Evolutionary conservation across 2,113 vertebrate genomes (phyloP), one percentile per base, ranked within the genome.

Genomic region (Clarias magur): DNA sequence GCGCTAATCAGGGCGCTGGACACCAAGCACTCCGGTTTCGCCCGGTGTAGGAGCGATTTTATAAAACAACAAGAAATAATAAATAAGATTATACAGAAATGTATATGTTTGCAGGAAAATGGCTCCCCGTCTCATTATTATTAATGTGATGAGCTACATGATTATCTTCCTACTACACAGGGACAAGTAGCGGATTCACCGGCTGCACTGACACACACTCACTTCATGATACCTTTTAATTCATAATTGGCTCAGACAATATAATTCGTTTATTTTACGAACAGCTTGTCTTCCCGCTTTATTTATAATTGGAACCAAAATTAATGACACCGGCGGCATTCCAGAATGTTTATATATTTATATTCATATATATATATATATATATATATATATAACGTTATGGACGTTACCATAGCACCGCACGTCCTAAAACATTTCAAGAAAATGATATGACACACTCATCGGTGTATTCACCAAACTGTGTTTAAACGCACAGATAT

Each of bases 201-300:
- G 76, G 76, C n/a, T 57, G 1, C 16, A 4, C 12, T 54, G 23
- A n/a, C 48, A 56, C 17, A 48, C 42, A 42, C 42, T 8, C 48
- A 19, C 56, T 30, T 80, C 3, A 80, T 30, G 21, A 80, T 1
- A 34, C 48, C 13, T 6, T 48, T 53, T 56, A 25, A 13, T 78
- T 56, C 6, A n/a, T 56, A 8, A 79, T n/a, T 27, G 2, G 11
- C 1, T 3, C 0, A 0, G 5, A 1, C 0, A n/a, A 75, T 12
- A 59, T 11, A 6, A 11, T 3, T 19, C 0, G 11, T 80, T 30
- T 16, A 56, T 12, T 16, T 78, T 8, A 48, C n/a, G n/a, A 25
- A n/a, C 21, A 1, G 21, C 8, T 73, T 38, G 15, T 30, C 4
- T 68, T 68, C 30, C 3, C 11, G 17, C 65, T 67, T 13, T 34